Percentiles rank a stretch among this genome's conserved stretches.
Conservation (phyloP, 2,113 vertebrate genomes). For the Sigmodon hispidus region DNA sequence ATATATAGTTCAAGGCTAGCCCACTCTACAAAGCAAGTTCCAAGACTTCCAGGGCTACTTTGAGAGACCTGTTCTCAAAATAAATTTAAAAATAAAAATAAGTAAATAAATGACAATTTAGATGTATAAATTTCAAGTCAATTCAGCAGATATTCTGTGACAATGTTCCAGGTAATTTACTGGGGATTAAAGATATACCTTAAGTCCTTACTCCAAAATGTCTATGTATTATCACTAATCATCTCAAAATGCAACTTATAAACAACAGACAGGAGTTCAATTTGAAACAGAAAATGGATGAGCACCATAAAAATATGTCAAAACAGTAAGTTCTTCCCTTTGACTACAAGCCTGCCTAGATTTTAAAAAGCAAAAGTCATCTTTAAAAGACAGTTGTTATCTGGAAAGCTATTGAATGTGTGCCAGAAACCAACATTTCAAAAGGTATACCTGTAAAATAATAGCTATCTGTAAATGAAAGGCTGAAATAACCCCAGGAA, state of each 20-base stretch:
- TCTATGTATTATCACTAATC: background rate
- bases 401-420: constrained; percentile 62
- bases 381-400: constrained; percentile 60
- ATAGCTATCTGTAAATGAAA: constrained; percentile 83
- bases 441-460: constrained; percentile 71
- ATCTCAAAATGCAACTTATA: constrained; percentile 53
- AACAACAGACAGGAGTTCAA: constrained; percentile 23
- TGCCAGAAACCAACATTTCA: constrained; percentile 72
- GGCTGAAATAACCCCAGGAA: constrained; percentile 76
- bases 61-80: background rate
- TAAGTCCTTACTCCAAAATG: background rate
- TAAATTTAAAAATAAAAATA: background rate
- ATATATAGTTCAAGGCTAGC: background rate
- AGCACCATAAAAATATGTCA: constrained; percentile 1
- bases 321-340: constrained; percentile 56
- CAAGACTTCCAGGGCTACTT: background rate
- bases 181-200: background rate
- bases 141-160: constrained; percentile 18
- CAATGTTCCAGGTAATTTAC: background rate
- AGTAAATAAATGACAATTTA: constrained; percentile 26
- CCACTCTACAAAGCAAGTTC: background rate
- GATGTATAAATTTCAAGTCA: constrained; percentile 22
- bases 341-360: background rate
- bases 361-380: constrained; percentile 68
- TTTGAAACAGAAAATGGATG: constrained; percentile 35